A percentile compares a stretch with the other conserved stretches of the same genome.
phyloP scores from a whole-genome alignment of 2,797 vertebrate species.

The Melopsittacus undulatus region DNA sequence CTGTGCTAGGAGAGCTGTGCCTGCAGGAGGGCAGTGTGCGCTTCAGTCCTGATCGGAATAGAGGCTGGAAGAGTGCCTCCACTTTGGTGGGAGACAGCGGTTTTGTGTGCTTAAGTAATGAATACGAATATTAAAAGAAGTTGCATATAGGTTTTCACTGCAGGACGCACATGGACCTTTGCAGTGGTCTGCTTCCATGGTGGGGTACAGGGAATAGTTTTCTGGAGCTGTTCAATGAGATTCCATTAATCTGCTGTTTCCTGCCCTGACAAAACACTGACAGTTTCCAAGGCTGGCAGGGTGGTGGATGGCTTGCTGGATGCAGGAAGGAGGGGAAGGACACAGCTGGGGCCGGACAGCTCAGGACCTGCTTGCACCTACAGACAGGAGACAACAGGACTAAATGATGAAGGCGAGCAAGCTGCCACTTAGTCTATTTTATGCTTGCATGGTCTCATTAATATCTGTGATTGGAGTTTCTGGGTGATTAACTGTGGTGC shows the following conservation, averaged over 20 bases:
- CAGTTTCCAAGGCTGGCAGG: not conserved
- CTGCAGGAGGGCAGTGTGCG: fast-evolving
- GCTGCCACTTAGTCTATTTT: constrained; percentile 70
- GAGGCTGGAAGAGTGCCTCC: not conserved
- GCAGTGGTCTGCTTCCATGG: not conserved
- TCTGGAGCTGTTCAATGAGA: not conserved
- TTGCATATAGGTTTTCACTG: not conserved
- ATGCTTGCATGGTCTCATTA: constrained; percentile 68
- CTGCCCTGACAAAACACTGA: fast-evolving
- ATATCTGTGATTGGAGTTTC: constrained; percentile 68
- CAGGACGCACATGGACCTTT: not conserved
- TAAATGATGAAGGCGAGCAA: not conserved
- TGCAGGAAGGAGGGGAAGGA: not conserved
- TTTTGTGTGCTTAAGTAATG: not conserved
- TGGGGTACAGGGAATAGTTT: not conserved
- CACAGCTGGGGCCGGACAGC: not conserved
- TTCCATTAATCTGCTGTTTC: not conserved
- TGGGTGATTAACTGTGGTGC: constrained; percentile 43
- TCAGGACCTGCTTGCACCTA: not conserved
- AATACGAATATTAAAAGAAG: not conserved
- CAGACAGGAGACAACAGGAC: not conserved
- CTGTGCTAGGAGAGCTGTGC: not conserved
- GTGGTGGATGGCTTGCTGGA: not conserved
- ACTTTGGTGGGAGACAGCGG: not conserved
- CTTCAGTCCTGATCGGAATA: not conserved